Evolutionary conservation across 92 coral and sea anemone species (phyloP), one percentile per base, ranked within the genome.

Genomic region (Phenganax stokvisi): DNA sequence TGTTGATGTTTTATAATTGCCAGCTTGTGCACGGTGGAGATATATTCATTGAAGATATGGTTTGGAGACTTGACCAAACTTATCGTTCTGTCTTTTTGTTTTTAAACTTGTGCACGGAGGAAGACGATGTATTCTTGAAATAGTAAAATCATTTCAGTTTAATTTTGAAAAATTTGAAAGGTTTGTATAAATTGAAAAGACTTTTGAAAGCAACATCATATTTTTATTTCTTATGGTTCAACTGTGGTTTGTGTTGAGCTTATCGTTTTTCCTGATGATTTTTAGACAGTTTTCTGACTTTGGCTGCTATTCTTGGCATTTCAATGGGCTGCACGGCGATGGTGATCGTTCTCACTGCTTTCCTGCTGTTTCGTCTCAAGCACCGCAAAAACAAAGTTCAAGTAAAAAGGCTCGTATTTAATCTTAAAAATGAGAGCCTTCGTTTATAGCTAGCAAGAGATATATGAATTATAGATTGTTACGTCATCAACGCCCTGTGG

Each of bases 261-360:
- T 27, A 3, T 56, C 15, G 12, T 37, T 56, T 20, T 76, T 25
- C 6, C 12, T 56, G 57, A 57, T 29, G 1, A 29, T 60, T 68
- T 76, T 31, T 55, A 79, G 83, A 79, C 61, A 79, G 83, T 64
- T 52, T 79, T 25, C 83, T 79, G 9, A 79, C 83, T 11, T 25
- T 79, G 27, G 83, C 74, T 15, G 83, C 83, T 16, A 54, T 54
- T 60, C 20, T 79, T 30, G 83, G 83, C 8, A 79, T 79, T 37
- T 79, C 83, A 63, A 54, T 63, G 7, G 83, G 83, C 53, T 79
- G 83, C n/a, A 79, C 74, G 47, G 74, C 83, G 55, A 15, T 79
- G 51, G 17, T 65, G 13, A 64, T 79, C 58, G 30, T 79, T 51
- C 12, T 62, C 9, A 59, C 29, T 10, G 83, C 83, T 9, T 63